phyloP scores from a whole-genome alignment of 1,140 invertebrate species.

The Eriosoma lanigerum region DNA sequence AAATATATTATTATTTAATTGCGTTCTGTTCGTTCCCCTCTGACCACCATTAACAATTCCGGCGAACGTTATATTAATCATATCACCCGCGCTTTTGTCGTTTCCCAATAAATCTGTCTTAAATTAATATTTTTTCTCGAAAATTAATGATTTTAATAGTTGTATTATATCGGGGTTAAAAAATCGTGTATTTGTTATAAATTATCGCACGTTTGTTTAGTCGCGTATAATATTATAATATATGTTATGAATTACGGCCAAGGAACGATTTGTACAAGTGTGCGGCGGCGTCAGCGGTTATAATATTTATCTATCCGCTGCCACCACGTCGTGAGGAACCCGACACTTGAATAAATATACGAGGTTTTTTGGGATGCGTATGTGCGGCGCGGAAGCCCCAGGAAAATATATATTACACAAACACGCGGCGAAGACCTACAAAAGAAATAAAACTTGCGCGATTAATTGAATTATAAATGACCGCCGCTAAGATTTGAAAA shows the following conservation, averaged over 20 bases:
- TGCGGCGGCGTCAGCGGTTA: neutral
- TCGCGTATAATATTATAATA: neutral
- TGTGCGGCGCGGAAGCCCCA: slow-evolving; percentile 12
- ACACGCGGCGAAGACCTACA: slow-evolving; percentile 22
- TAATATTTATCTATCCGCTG: neutral
- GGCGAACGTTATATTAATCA: no score
- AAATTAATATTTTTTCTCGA: neutral
- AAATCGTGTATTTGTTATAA: neutral
- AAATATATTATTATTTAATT: no score
- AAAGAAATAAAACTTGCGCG: slow-evolving; percentile 26
- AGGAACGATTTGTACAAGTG: slow-evolving; percentile 29
- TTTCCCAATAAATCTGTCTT: neutral
- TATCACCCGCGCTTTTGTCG: no score
- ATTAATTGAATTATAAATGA: slow-evolving; percentile 31
- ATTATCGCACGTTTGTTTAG: neutral
- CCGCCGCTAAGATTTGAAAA: slow-evolving; percentile 33
- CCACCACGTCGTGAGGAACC: neutral
- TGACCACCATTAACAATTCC: neutral
- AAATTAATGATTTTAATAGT: no score
- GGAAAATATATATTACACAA: slow-evolving; percentile 26
- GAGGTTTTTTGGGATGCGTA: neutral
- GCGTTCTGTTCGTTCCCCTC: no score
- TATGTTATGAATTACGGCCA: neutral
- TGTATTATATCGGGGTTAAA: no score
- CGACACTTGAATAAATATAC: slow-evolving; percentile 18